Conservation (phyloP, 2,113 vertebrate genomes). For the Takifugu flavidus region DNA sequence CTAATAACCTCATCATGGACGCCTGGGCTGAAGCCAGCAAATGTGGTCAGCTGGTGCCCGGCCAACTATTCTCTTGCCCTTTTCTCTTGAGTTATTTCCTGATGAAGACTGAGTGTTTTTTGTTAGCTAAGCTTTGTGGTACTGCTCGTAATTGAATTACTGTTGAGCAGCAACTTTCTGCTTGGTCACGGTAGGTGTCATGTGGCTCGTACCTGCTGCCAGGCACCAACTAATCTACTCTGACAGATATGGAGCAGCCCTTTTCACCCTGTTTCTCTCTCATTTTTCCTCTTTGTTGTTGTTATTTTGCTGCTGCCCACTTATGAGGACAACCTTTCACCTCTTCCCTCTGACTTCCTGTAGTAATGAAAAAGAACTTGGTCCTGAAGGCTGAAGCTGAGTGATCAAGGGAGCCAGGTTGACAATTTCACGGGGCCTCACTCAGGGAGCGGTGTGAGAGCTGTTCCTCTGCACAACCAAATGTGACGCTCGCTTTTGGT, state of each 20-base stretch:
- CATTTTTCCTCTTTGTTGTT: slow-evolving; percentile 57
- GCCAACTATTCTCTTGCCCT: slow-evolving; percentile 57
- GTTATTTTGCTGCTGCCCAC: slow-evolving; percentile 51
- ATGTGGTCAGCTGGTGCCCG: slow-evolving; percentile 59
- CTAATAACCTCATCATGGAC: slow-evolving; percentile 48
- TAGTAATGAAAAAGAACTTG: slow-evolving; percentile 45
- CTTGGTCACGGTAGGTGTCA: slow-evolving; percentile 63
- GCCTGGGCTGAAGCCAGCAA: slow-evolving; percentile 56
- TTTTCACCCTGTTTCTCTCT: slow-evolving; percentile 54
- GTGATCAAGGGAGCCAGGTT: slow-evolving; percentile 49
- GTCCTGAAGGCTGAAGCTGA: slow-evolving; percentile 43
- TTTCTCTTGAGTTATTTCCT: slow-evolving; percentile 59
- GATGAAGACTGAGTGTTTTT: slow-evolving; percentile 59
- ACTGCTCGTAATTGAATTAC: slow-evolving; percentile 57
- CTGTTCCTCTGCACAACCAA: slow-evolving; percentile 46
- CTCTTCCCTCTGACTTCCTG: slow-evolving; percentile 53
- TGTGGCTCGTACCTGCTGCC: slow-evolving; percentile 57
- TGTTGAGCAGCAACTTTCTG: slow-evolving; percentile 55
- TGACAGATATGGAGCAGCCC: slow-evolving; percentile 68
- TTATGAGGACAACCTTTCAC: slow-evolving; percentile 63
- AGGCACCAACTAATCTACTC: slow-evolving; percentile 51
- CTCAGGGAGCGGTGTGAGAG: slow-evolving; percentile 30
- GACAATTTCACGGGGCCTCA: slow-evolving; percentile 39
- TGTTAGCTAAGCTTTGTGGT: slow-evolving; percentile 59
- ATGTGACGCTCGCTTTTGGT: slow-evolving; percentile 56